phyloP scores from a whole-genome alignment of 2,113 vertebrate genomes.

The Orthonyx spaldingii region DNA sequence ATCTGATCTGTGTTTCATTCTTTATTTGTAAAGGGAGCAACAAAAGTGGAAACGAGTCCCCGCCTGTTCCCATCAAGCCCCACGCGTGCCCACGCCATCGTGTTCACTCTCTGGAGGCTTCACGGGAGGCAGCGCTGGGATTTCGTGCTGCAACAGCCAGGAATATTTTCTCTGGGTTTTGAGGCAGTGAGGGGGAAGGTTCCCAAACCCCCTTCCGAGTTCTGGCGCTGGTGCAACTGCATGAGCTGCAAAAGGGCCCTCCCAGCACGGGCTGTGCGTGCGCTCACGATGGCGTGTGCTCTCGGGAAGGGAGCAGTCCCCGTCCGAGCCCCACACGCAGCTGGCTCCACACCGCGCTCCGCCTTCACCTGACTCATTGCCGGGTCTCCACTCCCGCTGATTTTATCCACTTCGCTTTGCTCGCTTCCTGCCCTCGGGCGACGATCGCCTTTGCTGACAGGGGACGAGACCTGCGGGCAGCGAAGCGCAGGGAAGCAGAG shows the following conservation, averaged over 20 bases:
- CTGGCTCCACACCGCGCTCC: neutral
- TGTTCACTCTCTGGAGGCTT: neutral
- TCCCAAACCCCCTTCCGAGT: neutral
- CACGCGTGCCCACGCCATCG: neutral
- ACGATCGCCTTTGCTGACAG: rapidly evolving
- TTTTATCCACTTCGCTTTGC: neutral
- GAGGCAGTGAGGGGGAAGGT: conserved; percentile 2
- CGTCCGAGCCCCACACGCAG: neutral
- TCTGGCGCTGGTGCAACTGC: conserved; percentile 8
- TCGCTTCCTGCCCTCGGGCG: neutral
- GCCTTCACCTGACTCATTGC: neutral
- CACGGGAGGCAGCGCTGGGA: neutral
- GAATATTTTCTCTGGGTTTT: neutral
- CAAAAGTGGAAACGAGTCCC: neutral
- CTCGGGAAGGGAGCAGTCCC: neutral
- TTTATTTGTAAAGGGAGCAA: neutral
- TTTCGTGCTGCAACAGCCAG: conserved; percentile 2
- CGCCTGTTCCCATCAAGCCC: neutral
- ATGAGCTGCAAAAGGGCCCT: conserved; percentile 22
- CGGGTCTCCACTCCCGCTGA: neutral
- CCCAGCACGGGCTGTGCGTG: neutral
- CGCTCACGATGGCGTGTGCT: neutral
- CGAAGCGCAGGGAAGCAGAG: neutral
- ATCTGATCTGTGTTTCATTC: neutral
- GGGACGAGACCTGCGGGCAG: neutral